phyloP scores from a whole-genome alignment of 2,888 invertebrate species.

The Tigriopus californicus region DNA sequence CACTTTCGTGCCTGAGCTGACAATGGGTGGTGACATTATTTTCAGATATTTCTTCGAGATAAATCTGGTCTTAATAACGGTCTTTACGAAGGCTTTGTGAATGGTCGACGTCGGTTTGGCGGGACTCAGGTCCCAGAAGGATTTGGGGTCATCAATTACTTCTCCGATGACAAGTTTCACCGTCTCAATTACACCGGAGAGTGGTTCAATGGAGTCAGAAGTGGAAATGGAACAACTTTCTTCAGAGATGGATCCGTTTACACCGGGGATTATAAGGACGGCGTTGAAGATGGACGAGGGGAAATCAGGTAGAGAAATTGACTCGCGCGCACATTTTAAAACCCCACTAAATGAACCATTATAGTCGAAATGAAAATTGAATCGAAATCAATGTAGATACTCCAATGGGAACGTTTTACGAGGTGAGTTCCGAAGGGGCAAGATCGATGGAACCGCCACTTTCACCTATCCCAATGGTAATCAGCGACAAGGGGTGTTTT shows the following conservation, averaged over 20 bases:
- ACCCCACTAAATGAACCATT: no score
- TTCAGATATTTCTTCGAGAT: neutral
- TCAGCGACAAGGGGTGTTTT: neutral
- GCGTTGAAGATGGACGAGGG: neutral
- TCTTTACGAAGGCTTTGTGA: neutral
- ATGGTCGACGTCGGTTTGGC: neutral
- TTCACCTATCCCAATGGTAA: slow-evolving; percentile 1
- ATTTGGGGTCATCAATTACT: neutral
- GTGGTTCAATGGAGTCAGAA: neutral
- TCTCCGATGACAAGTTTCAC: neutral
- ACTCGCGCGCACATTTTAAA: neutral
- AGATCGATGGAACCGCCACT: neutral
- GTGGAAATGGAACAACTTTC: neutral
- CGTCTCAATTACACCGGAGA: slow-evolving; percentile 1
- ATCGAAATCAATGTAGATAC: neutral
- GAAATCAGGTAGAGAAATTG: neutral
- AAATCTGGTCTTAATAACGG: neutral
- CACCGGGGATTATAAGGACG: slow-evolving; percentile 1
- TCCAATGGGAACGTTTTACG: neutral
- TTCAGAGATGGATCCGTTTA: slow-evolving; percentile 1
- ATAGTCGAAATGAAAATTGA: neutral
- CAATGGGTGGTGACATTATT: neutral
- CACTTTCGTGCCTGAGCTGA: no score
- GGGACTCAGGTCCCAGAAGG: neutral
- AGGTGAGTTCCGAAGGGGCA: neutral